Evolutionary conservation across 2,113 vertebrate genomes (phyloP).

Genomic region (Ciconia boyciana): DNA sequence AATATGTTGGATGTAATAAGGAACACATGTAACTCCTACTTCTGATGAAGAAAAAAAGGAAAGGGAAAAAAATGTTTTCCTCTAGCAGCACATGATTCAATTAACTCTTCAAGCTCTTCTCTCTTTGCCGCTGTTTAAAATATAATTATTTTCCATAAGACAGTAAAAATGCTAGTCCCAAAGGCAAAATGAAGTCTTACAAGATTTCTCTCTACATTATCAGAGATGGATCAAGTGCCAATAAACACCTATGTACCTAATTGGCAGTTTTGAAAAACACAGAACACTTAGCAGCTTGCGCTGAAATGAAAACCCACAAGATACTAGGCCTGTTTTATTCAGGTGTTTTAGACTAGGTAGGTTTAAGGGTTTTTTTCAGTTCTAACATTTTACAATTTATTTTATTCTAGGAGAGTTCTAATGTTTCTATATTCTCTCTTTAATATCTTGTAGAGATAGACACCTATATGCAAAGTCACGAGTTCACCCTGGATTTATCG

Average conservation of each 20-base stretch:
- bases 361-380: background rate
- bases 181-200: background rate
- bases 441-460: background rate
- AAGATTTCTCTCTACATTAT: background rate
- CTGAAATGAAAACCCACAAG: background rate
- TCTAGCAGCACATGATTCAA: background rate
- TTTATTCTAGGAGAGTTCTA: background rate
- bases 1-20: conserved; percentile 11
- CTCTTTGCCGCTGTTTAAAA: background rate
- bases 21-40: conserved; percentile 34
- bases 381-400: background rate
- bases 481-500: background rate
- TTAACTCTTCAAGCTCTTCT: conserved; percentile 16
- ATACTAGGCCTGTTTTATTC: background rate
- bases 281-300: background rate
- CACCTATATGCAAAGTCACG: rapidly evolving
- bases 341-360: background rate
- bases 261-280: background rate
- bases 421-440: background rate
- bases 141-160: background rate
- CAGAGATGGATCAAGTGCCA: background rate
- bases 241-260: background rate
- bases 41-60: background rate
- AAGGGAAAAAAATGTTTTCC: background rate
- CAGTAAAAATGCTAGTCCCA: background rate